Conservation (phyloP, 2,888 invertebrate species). For the Monochamus alternatus region DNA sequence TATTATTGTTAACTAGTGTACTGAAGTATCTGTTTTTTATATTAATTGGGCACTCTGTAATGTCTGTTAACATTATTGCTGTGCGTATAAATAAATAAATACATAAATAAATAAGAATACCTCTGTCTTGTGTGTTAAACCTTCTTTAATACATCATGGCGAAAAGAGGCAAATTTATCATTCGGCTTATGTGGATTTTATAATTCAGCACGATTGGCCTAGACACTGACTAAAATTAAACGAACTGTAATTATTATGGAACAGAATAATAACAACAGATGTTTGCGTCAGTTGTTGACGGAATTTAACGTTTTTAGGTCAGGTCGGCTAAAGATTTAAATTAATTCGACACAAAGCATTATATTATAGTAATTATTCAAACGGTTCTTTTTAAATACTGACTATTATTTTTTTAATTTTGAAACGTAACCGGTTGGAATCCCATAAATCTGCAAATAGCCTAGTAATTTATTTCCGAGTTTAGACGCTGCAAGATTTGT, state of each 20-base stretch:
- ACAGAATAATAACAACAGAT: conserved; percentile 1
- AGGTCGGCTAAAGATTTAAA: not conserved
- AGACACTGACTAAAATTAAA: not conserved
- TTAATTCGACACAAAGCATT: not conserved
- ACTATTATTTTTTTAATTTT: not conserved
- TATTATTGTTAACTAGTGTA: no score
- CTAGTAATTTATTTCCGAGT: no score
- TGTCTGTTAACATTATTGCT: no score
- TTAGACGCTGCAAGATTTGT: no score
- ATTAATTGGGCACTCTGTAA: no score
- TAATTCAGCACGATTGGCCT: not conserved
- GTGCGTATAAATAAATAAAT: no score
- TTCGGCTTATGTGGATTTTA: not conserved
- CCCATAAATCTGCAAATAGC: no score
- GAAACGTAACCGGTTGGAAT: not conserved
- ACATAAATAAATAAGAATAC: no score
- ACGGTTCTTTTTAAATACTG: conserved; percentile 1
- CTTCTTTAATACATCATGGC: no score
- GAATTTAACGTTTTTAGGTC: not conserved
- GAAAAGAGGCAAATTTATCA: no score
- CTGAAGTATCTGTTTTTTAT: no score
- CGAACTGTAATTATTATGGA: not conserved
- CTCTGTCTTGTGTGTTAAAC: no score
- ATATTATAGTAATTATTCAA: not conserved
- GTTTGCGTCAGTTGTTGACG: not conserved